Base-by-base conservation (phyloP, 2,888 invertebrate genomes). In the Apocheima hispidaria region DNA sequence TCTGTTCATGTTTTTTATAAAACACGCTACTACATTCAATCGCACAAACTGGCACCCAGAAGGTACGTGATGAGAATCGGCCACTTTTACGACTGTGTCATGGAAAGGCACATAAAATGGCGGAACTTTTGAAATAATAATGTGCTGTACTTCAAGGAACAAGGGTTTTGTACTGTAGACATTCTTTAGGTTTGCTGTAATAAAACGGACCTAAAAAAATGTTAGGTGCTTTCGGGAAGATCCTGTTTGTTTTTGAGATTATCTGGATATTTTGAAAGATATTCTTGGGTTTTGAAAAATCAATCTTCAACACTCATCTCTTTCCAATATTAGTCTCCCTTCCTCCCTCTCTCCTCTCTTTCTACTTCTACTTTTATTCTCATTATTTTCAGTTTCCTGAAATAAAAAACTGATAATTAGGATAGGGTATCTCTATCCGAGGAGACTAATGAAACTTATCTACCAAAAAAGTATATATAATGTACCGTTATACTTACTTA, bases 61-160 rank as follows among this genome's bases (percentile, higher is more conserved):
- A 48, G 56, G 35, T 73, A 81, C 80, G 81, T 81, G 81, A 74
- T 70, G 56, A 35, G 75, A 77, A 77, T 81, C 33, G 44, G 66
- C 66, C 60, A 51, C 43, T 58, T 73, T 75, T 75, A 77, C 71
- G 71, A 74, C 72, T 70, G 63, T 72, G 61, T 69, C 81, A 75
- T 76, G 73, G 71, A 68, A 64, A 55, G 26, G 48, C 30, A 26
- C 50, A 59, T 58, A 58, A 59, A 63, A 59, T 51, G 51, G 50
- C 46, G 60, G 44, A 53, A 62, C 49, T 54, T 57, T 57, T 57
- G 57, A 57, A 62, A 62, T 58, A 62, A 58, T 44, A 63, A 58
- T 63, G 43, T 58, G 49, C 35, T 26, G 28, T 28, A 1, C 33
- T 56, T 46, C 20, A 35, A 55, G 49, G 41, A 49, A 44, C 50